Evolutionary conservation across 2,888 invertebrate genomes (phyloP), one percentile per base, ranked within the genome.

Genomic region (Euzetes globulus): DNA sequence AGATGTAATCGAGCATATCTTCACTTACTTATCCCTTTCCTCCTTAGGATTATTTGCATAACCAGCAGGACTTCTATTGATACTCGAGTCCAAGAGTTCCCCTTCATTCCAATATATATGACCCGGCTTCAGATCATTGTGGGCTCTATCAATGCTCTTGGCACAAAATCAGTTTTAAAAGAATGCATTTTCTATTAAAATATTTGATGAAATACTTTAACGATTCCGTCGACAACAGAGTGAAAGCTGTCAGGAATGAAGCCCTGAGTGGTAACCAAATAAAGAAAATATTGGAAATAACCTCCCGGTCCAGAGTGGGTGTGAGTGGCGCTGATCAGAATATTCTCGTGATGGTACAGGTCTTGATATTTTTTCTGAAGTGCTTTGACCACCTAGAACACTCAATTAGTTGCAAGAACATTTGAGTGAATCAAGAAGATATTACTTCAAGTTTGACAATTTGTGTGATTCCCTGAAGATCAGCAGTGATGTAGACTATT

Each of bases 11-110:
- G n/a, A 3, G 9, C 2, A 5, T 22, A 17, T 29, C 11, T 9
- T 25, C 27, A 41, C 72, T 27, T 75, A 91, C 79, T 91, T 33
- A 0, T 87, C 87, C 79, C 91, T 86, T 83, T 96, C 95, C 73
- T 87, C 87, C 68, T 86, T 84, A 0, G 95, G 94, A 83, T 96
- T 96, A 72, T 87, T 86, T 17, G 89, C 81, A 81, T 96, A 96
- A 0, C 95, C 90, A 0, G 88, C 85, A 0, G 95, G 95, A 72
- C 94, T 94, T 72, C 96, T 86, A 83, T 95, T 96, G 76, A 94
- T 92, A 81, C 91, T 94, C 0, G 91, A 91, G 73, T 90, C 88
- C 9, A 89, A 80, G 0, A 96, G 82, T 78, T 89, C 87, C 0
- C 89, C 90, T 76, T 87, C 86, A 0, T 86, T 87, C 27, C 90